A percentile compares a stretch with the other conserved stretches of the same genome.
Evolutionary conservation across 2,888 invertebrate genomes (phyloP).

Genomic region (Maniola hyperantus): DNA sequence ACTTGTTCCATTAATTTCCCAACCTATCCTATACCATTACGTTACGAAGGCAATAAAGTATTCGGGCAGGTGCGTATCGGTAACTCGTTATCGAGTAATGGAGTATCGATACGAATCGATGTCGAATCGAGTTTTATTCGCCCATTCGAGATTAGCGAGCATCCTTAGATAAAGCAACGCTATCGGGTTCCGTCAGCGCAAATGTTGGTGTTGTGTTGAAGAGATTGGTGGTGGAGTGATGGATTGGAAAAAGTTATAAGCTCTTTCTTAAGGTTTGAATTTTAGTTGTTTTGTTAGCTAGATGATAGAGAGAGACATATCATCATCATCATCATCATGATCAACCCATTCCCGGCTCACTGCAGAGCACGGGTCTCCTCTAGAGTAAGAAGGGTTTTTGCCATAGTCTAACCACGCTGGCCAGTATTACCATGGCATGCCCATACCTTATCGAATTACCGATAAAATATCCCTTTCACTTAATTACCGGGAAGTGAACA

Average conservation of each 20-base stretch:
- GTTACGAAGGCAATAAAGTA: conserved; percentile 45
- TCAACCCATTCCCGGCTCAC: too few species aligned
- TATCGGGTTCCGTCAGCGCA: conserved; percentile 35
- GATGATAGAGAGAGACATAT: too few species aligned
- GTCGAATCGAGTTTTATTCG: conserved; percentile 48
- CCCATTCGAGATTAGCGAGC: conserved; percentile 44
- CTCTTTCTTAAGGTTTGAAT: neutral
- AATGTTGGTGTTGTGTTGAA: conserved; percentile 24
- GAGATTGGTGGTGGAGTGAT: conserved; percentile 20
- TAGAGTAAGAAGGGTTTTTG: too few species aligned
- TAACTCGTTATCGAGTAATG: conserved; percentile 50
- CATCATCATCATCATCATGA: too few species aligned
- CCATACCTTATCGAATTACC: neutral
- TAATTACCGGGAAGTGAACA: conserved; percentile 39
- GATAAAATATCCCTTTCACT: conserved; percentile 39
- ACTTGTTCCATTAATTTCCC: conserved; percentile 42
- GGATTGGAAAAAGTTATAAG: neutral
- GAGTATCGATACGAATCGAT: conserved; percentile 48
- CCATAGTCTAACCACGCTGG: too few species aligned
- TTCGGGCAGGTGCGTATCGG: conserved; percentile 47
- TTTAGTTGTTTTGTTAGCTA: too few species aligned
- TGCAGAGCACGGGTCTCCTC: too few species aligned
- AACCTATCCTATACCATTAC: conserved; percentile 44
- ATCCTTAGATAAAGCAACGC: conserved; percentile 35
- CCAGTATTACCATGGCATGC: conserved; percentile 10